Base-by-base conservation (phyloP, 1,140 invertebrate genomes). In the Drosophila prosaltans region DNA sequence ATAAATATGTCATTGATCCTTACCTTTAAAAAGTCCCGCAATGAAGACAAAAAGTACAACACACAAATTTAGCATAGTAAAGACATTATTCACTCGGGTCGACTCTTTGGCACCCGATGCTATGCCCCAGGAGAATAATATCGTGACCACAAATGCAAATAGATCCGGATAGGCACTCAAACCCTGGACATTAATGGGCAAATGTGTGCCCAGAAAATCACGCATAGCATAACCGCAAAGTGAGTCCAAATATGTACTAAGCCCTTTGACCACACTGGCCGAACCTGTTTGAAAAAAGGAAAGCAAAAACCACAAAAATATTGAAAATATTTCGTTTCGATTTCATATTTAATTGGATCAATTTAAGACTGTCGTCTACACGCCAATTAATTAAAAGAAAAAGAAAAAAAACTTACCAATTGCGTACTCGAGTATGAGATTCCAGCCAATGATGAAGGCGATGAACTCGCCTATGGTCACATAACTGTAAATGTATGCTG, bases 211-310 rank as follows among this genome's bases (percentile, higher is more conserved):
- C 69, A 98, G 95, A 11, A 94, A 93, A 7, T 94, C 93, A 39
- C 94, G 94, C 93, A 98, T 97, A 2, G 94, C 94, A 75, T 97
- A 94, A 71, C 95, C 94, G 43, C 95, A 93, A 0, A 99, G 91
- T 10, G 95, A 95, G 89, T 99, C 97, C 16, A 99, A 94, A 86
- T 98, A 98, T 67, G 95, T 96, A 88, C 97, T 97, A 91, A 98
- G 95, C 39, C 97, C 98, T 92, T 97, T 95, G 7, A 97, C 98
- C 11, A 98, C 97, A 88, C 97, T 97, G n/a, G 98, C 97, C 0
- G 96, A 96, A 78, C 95, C 96, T 96, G 75, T 21, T 40, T 30
- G 28, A 67, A 39, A 68, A 41, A 1, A n/a, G 5, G 2, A 55
- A 39, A 63, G 16, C 30, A 5, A 16, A 63, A 58, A 55, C 16